These are phyloP conservation scores for Frankliniella fusca DNA, from an alignment of 2,888 invertebrate species.

Conservation along the genomic window DNA sequence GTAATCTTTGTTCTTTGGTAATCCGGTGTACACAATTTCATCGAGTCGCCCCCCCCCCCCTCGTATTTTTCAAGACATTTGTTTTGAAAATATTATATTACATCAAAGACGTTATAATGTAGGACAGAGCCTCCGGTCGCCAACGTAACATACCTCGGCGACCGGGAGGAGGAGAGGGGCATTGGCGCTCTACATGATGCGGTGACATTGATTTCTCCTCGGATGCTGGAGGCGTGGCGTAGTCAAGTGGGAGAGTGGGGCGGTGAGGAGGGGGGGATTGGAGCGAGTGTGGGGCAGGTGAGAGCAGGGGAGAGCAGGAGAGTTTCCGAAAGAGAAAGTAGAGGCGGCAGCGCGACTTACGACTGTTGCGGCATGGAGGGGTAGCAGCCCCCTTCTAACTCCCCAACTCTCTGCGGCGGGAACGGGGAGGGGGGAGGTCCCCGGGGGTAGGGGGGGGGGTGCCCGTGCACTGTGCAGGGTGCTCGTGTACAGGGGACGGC, in stretches of 20 bases:
- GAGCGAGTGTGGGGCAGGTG: neutral
- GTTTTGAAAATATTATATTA: too few species aligned
- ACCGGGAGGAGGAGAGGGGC: neutral
- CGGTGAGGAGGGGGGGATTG: neutral
- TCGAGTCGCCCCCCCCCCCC: too few species aligned
- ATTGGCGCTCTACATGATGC: neutral
- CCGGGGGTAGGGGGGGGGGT: neutral
- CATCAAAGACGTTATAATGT: too few species aligned
- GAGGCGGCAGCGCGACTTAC: neutral
- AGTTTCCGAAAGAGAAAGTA: conserved; percentile 1
- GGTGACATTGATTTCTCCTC: conserved; percentile 20
- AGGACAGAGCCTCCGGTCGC: too few species aligned
- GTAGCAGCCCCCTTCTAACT: neutral
- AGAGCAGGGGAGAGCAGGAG: neutral
- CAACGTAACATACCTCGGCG: neutral
- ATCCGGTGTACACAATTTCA: too few species aligned
- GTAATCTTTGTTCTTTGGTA: too few species aligned
- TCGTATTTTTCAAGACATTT: too few species aligned
- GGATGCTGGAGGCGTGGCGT: neutral
- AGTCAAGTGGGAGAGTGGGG: neutral
- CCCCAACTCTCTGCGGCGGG: neutral
- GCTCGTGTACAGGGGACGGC: too few species aligned
- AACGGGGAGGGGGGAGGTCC: neutral
- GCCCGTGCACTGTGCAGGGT: neutral
- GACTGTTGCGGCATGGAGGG: conserved; percentile 1